A percentile compares a stretch with the other conserved stretches of the same genome.
These are phyloP conservation scores for Xiphorhynchus erythropygius DNA, from an alignment of 2,797 vertebrate genomes.

Conservation along the genomic window DNA sequence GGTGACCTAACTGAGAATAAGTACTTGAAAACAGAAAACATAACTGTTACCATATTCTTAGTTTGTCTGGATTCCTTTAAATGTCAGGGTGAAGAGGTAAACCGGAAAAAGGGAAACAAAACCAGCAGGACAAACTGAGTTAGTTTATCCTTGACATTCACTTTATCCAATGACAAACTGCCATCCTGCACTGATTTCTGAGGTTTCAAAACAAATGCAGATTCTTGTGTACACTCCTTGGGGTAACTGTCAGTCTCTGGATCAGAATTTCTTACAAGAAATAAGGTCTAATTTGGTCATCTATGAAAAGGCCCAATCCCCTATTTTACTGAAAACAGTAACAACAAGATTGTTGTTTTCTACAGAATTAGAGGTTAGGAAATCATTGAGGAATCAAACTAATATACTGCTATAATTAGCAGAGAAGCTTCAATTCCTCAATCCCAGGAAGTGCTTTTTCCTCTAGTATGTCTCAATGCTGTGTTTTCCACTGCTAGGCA, in stretches of 20 bases:
- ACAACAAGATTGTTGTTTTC: neutral
- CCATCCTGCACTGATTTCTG: neutral
- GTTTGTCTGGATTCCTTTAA: neutral
- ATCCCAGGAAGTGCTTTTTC: neutral
- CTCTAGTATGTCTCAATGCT: neutral
- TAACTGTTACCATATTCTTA: neutral
- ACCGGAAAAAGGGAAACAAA: neutral
- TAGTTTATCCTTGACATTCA: neutral
- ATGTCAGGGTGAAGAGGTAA: neutral
- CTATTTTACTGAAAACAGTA: neutral
- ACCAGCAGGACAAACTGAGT: neutral
- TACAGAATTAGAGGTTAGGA: neutral
- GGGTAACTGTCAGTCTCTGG: neutral
- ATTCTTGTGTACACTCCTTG: neutral
- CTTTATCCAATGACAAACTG: neutral
- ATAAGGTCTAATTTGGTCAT: neutral
- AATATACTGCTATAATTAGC: neutral
- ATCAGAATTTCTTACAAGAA: neutral
- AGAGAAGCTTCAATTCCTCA: neutral
- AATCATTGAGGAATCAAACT: neutral
- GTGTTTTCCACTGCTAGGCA: neutral
- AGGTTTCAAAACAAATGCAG: neutral
- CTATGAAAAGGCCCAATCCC: neutral
- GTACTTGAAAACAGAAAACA: neutral
- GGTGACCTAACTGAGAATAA: neutral